Evolutionary conservation across 2,888 invertebrate genomes (phyloP).

Genomic region (Sphinx pinastri): DNA sequence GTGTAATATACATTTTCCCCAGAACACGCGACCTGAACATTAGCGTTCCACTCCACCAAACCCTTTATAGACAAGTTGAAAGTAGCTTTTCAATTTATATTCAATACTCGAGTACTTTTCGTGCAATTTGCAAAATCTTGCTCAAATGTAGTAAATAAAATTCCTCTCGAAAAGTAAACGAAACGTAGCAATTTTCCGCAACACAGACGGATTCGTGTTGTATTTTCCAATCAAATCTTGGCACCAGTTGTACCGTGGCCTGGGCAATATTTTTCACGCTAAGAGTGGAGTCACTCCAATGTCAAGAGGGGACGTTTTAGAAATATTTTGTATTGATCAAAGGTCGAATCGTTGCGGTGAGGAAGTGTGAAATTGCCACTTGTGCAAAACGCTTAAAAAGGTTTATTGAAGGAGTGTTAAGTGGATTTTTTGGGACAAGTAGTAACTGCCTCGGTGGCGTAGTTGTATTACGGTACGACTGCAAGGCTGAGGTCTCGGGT

Average conservation of each 20-base stretch:
- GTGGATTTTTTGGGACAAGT: no score
- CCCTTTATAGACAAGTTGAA: constrained; percentile 1
- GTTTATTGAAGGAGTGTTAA: not conserved
- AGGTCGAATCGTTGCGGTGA: constrained; percentile 9
- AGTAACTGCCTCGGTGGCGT: no score
- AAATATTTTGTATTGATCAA: constrained; percentile 24
- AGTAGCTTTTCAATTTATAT: constrained; percentile 8
- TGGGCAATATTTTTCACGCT: constrained; percentile 54
- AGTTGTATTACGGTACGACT: no score
- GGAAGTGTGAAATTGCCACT: constrained; percentile 13
- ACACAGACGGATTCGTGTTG: constrained; percentile 56
- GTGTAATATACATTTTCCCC: no score
- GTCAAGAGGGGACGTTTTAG: constrained; percentile 23
- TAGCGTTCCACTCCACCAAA: not conserved
- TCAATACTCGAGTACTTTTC: constrained; percentile 12
- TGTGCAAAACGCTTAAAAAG: not conserved
- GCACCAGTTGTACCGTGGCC: constrained; percentile 50
- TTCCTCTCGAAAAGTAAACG: constrained; percentile 49
- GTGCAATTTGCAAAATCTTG: constrained; percentile 29
- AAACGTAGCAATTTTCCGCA: constrained; percentile 60
- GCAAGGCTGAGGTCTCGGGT: no score
- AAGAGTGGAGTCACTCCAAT: constrained; percentile 46
- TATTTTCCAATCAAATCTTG: constrained; percentile 54
- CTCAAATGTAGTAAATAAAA: constrained; percentile 51
- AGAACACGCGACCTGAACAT: not conserved